Conservation (phyloP, 2,888 invertebrate genomes). For the Panopea generosa region DNA sequence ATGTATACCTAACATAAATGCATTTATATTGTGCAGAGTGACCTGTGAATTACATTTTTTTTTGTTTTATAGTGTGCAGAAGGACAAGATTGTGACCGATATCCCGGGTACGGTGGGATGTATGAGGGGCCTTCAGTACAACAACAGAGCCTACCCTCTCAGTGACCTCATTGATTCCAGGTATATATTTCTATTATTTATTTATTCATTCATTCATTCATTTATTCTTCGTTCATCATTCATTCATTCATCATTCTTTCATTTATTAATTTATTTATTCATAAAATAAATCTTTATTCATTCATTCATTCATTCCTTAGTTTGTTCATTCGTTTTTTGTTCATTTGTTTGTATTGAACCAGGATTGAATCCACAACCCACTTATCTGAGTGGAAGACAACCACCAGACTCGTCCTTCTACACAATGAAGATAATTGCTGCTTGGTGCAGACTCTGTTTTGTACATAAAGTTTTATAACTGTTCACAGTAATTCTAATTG, state of each 20-base stretch:
- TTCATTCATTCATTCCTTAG: background rate
- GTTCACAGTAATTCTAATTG: no score
- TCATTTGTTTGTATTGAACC: background rate
- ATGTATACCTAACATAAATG: no score
- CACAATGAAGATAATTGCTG: no score
- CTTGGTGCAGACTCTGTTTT: no score
- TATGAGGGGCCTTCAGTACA: conserved; percentile 95
- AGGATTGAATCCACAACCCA: background rate
- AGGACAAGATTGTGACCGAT: conserved; percentile 40
- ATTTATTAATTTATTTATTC: background rate
- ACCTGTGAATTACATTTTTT: no score
- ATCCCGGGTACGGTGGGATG: conserved; percentile 92
- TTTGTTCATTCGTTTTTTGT: background rate
- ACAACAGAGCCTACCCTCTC: conserved; percentile 95
- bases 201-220: no score
- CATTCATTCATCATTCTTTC: no score
- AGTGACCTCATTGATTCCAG: conserved; percentile 88
- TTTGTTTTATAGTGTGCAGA: conserved; percentile 42
- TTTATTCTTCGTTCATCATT: background rate
- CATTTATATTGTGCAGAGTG: no score
- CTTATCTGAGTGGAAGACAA: no score
- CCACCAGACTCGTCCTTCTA: no score
- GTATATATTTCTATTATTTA: no score
- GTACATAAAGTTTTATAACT: no score
- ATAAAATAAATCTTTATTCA: background rate